Percentiles rank a stretch among this genome's conserved stretches.
These are phyloP conservation scores for Caenorhabditis sp. DNA, from an alignment of 2,888 invertebrate species.

Conservation along the genomic window DNA sequence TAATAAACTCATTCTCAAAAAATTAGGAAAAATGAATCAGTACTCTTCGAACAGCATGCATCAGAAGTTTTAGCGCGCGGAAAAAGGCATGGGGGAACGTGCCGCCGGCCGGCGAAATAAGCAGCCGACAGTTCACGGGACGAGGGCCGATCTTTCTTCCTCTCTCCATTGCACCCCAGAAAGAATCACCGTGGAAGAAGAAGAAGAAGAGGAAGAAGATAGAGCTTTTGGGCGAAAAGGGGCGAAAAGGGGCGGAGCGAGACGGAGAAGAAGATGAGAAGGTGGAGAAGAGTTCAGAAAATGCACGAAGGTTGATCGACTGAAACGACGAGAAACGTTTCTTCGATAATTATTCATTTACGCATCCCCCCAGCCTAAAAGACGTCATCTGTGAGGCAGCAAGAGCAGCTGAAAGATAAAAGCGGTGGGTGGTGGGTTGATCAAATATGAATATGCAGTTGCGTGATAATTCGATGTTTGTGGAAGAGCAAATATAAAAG, in stretches of 20 bases:
- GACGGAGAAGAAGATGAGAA: slow-evolving; percentile 18
- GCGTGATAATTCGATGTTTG: slow-evolving; percentile 12
- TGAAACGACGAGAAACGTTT: slow-evolving; percentile 1
- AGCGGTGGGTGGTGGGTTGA: not conserved
- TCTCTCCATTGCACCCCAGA: too few species aligned
- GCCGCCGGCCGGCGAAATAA: too few species aligned
- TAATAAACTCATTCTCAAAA: too few species aligned
- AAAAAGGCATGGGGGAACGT: too few species aligned
- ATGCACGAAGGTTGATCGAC: not conserved
- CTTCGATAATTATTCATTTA: slow-evolving; percentile 39
- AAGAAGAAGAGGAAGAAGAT: slow-evolving; percentile 4
- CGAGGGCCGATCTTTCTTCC: too few species aligned
- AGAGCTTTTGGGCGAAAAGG: too few species aligned
- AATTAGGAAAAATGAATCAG: too few species aligned
- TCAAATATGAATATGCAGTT: not conserved
- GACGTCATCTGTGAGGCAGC: slow-evolving; percentile 22
- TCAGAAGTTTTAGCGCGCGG: too few species aligned
- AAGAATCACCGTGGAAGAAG: too few species aligned
- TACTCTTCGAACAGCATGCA: too few species aligned
- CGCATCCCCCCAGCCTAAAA: slow-evolving; percentile 25
- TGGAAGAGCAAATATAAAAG: slow-evolving; percentile 2
- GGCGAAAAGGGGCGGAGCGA: too few species aligned
- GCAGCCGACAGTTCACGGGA: too few species aligned
- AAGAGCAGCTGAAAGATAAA: slow-evolving; percentile 34
- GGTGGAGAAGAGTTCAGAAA: not conserved